Base-by-base conservation (phyloP, 2,888 invertebrate species). In the Metacarcinus magister region DNA sequence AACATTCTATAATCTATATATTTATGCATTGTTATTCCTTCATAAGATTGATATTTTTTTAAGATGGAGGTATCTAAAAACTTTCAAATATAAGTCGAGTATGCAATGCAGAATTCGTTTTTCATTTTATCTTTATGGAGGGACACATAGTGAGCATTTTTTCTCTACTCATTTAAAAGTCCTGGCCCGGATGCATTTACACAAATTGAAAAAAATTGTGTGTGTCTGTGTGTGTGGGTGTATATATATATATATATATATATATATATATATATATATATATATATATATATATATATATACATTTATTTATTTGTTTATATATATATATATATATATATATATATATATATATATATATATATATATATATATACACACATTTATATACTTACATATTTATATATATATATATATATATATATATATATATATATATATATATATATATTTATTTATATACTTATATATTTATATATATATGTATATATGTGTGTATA, bases 331-430 rank as follows among this genome's bases (percentile, higher is more conserved):
- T n/a, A n/a, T n/a, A n/a, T n/a, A 16, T 16, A 3, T 54, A 48
- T 48, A 48, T 48, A 48, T 48, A 23, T 28, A 32, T 82, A 82
- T 82, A 82, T 82, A 82, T 82, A 82, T 82, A 82, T 82, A 82
- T 82, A 82, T 82, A 82, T 82, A 82, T 82, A 82, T 82, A 82
- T 82, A 82, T 82, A 82, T 82, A 82, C 16, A 82, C 16, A 82
- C 16, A 82, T 82, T 8, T 82, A 82, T 82, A 82, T 82, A 82
- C 16, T 8, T 82, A 82, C 16, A 82, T 82, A 82, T 32, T 8
- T 32, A 82, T 82, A 32, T 82, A 32, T 82, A 32, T 82, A 32
- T 82, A 32, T 82, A 32, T 82, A 32, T 82, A 32, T 82, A 32
- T 87, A 39, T 16, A 39, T 5, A 43, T 89, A 19, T 32, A 89